Evolutionary conservation across 35 echinoderm and acorn worm species (phyloP).

Genomic region (Diadema setosum): DNA sequence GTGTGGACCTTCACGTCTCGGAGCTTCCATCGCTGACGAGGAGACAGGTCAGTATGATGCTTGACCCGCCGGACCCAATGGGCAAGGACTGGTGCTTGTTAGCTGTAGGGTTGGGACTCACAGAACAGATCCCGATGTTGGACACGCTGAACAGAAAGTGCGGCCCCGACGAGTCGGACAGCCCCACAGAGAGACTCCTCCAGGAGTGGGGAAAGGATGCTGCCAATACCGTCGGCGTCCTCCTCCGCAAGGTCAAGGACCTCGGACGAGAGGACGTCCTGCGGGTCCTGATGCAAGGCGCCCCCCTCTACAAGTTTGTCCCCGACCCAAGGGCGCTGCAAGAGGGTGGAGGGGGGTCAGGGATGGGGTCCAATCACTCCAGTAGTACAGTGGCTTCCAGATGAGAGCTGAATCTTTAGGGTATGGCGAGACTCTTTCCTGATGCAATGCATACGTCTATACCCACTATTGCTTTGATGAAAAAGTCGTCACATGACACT

Average conservation of each 20-base stretch:
- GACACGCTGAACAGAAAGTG: constrained; percentile 62
- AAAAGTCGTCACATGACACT: too few species aligned
- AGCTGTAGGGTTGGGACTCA: constrained; percentile 74
- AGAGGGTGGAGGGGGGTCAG: constrained; percentile 36
- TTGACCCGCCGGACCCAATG: constrained; percentile 97
- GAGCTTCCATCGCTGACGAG: constrained; percentile 78
- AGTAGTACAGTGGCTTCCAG: constrained; percentile 87
- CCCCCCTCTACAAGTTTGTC: constrained; percentile 93
- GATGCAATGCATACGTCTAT: too few species aligned
- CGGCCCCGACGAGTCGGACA: constrained; percentile 79
- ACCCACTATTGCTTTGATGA: too few species aligned
- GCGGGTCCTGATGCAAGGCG: constrained; percentile 63
- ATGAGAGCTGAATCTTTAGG: constrained; percentile 13
- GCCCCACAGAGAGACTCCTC: constrained; percentile 79
- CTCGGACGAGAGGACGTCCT: constrained; percentile 82
- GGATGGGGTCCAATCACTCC: constrained; percentile 65
- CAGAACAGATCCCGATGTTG: constrained; percentile 74
- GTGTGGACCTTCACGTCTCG: constrained; percentile 69
- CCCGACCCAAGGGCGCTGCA: constrained; percentile 76
- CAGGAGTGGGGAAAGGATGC: constrained; percentile 68
- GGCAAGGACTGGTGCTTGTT: constrained; percentile 98
- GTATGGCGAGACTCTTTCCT: background rate
- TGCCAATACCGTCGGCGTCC: constrained; percentile 64
- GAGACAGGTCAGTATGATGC: constrained; percentile 88
- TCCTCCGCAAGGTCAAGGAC: constrained; percentile 73